Conservation (phyloP, 2,888 invertebrate species). For the Thera obeliscata region DNA sequence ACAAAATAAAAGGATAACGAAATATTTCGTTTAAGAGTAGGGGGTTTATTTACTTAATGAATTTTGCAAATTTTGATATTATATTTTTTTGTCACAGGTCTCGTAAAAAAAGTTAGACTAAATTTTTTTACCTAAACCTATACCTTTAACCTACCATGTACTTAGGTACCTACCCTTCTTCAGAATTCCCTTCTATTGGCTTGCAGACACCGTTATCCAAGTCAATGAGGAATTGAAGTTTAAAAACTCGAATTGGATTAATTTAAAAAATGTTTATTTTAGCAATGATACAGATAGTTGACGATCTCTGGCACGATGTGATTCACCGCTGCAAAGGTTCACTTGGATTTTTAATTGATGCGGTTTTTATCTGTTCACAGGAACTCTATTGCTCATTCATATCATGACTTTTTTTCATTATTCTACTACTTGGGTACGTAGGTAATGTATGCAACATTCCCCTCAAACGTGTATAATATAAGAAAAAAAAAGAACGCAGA, state of each 20-base stretch:
- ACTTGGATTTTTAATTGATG: slow-evolving; percentile 57
- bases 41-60: too few relatives aligned
- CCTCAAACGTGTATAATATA: too few relatives aligned
- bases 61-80: too few relatives aligned
- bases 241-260: too few relatives aligned
- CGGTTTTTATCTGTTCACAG: slow-evolving; percentile 53
- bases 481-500: too few relatives aligned
- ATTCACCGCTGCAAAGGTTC: slow-evolving; percentile 65
- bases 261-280: background rate
- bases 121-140: too few relatives aligned
- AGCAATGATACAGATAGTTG: slow-evolving; percentile 56
- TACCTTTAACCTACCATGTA: too few relatives aligned
- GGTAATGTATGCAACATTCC: background rate
- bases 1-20: too few relatives aligned
- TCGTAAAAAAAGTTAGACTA: too few relatives aligned
- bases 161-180: too few relatives aligned
- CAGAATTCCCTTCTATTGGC: background rate
- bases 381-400: slow-evolving; percentile 42
- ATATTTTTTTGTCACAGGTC: too few relatives aligned
- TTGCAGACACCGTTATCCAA: background rate
- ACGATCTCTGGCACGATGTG: slow-evolving; percentile 54
- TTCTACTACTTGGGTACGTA: background rate
- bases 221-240: background rate
- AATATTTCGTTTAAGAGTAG: too few relatives aligned
- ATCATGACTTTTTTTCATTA: background rate